These are phyloP conservation scores for Hylaeus volcanicus DNA, from an alignment of 1,140 invertebrate species.

Conservation along the genomic window DNA sequence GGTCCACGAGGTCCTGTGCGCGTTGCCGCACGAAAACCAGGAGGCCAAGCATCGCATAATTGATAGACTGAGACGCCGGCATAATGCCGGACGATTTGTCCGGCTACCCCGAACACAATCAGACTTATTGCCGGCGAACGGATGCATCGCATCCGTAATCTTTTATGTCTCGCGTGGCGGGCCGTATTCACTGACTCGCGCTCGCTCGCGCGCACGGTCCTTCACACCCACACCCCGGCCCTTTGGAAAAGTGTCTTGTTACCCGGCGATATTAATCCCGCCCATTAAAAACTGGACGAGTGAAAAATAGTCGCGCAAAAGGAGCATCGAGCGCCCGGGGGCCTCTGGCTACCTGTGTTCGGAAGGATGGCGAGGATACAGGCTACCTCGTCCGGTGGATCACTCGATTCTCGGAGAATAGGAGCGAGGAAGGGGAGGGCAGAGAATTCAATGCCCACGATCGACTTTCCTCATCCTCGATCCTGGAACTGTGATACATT, in stretches of 20 bases:
- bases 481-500: too few relatives aligned
- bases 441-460: neutral
- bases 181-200: slow-evolving; percentile 20
- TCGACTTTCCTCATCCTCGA: neutral
- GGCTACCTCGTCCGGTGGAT: neutral
- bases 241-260: slow-evolving; percentile 78
- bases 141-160: slow-evolving; percentile 79
- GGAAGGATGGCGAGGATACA: slow-evolving; percentile 37
- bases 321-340: slow-evolving; percentile 56
- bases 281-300: slow-evolving; percentile 80
- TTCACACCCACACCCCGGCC: slow-evolving; percentile 53
- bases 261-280: slow-evolving; percentile 79
- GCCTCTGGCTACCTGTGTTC: slow-evolving; percentile 74
- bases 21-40: slow-evolving; percentile 36
- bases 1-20: slow-evolving; percentile 44
- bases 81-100: slow-evolving; percentile 80
- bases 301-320: slow-evolving; percentile 78
- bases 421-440: neutral
- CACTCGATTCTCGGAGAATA: slow-evolving; percentile 6
- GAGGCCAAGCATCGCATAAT: slow-evolving; percentile 64
- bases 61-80: slow-evolving; percentile 77
- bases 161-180: slow-evolving; percentile 73
- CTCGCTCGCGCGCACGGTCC: slow-evolving; percentile 13
- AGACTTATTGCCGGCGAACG: slow-evolving; percentile 79
- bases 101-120: slow-evolving; percentile 77